Conservation (phyloP, 2,797 vertebrate genomes). For the Neomorphus geoffroyi region DNA sequence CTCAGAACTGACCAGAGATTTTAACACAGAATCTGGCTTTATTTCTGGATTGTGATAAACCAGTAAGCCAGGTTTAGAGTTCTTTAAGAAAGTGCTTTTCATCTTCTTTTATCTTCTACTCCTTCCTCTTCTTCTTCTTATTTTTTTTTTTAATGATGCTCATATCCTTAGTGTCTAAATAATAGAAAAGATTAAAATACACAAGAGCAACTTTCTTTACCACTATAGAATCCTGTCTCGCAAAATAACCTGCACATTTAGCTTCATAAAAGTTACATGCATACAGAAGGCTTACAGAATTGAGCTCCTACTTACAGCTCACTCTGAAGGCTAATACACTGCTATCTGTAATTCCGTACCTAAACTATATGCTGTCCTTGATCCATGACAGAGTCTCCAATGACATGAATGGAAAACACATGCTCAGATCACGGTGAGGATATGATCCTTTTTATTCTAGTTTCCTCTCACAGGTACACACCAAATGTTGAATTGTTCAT, state of each 20-base stretch:
- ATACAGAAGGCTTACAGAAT: not conserved
- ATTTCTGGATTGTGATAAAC: not conserved
- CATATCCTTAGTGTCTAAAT: not conserved
- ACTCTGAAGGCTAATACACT: not conserved
- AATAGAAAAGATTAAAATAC: not conserved
- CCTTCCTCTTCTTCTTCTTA: not conserved
- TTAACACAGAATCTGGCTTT: not conserved
- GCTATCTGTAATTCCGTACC: constrained; percentile 23
- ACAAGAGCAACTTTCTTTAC: not conserved
- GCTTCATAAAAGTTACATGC: not conserved
- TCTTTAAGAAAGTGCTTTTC: not conserved
- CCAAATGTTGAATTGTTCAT: not conserved
- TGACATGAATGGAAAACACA: constrained; percentile 38
- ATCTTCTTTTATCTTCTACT: too few relatives aligned
- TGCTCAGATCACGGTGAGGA: not conserved
- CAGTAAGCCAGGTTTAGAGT: not conserved
- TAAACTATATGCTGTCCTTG: constrained; percentile 34
- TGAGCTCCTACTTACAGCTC: not conserved
- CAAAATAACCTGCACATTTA: not conserved
- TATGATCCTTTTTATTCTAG: not conserved
- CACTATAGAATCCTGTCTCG: not conserved
- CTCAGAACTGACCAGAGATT: not conserved
- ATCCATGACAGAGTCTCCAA: constrained; percentile 30
- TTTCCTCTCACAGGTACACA: constrained; percentile 4
- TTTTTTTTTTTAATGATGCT: not conserved